A percentile compares a stretch with the other conserved stretches of the same genome.
phyloP scores from a whole-genome alignment of 2,113 vertebrate genomes.

The Anhinga anhinga region DNA sequence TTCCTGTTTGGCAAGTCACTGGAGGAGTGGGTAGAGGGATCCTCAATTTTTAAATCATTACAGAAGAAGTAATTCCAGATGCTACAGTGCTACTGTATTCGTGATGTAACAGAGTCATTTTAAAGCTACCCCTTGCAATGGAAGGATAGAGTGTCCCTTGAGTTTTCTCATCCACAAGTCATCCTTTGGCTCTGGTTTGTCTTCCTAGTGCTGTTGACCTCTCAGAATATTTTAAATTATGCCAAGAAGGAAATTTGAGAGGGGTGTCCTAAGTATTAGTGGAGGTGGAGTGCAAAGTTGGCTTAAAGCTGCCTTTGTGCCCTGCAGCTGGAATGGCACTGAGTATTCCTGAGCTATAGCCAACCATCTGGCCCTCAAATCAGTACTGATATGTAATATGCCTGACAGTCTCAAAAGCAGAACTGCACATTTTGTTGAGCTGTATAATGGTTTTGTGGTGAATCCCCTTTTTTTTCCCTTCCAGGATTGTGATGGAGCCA shows the following conservation, averaged over 20 bases:
- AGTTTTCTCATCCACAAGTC: neutral
- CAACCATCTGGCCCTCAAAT: neutral
- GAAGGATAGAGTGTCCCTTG: neutral
- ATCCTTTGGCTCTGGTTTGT: neutral
- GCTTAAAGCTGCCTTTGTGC: neutral
- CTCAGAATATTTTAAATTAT: neutral
- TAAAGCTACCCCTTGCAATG: neutral
- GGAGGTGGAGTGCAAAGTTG: neutral
- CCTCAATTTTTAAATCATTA: neutral
- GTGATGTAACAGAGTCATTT: neutral
- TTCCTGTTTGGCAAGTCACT: neutral
- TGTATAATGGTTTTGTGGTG: neutral
- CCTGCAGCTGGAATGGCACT: neutral
- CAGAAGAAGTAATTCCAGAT: neutral
- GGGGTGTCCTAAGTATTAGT: fast-evolving
- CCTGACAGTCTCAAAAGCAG: neutral
- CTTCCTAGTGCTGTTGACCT: neutral
- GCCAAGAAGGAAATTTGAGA: neutral
- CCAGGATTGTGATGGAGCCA: neutral
- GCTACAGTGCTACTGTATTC: neutral
- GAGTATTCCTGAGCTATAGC: neutral
- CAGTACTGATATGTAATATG: neutral
- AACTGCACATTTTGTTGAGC: neutral
- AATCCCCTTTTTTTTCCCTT: neutral
- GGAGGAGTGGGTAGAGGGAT: neutral